A percentile compares a stretch with the other conserved stretches of the same genome.
Conservation (phyloP, 1,140 invertebrate species). For the Sogatella furcifera region DNA sequence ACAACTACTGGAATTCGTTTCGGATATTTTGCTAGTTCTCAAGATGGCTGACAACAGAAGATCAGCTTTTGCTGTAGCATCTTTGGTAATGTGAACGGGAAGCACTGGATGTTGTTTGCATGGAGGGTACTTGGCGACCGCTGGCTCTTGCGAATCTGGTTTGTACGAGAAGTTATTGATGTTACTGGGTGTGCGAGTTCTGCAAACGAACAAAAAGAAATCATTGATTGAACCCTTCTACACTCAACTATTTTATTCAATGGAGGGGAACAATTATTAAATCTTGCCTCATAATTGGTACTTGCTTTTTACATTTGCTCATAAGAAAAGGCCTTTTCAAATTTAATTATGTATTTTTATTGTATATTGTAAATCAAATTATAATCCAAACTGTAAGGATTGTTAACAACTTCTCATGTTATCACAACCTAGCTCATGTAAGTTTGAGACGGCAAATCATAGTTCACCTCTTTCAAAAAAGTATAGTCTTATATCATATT, state of each 20-base stretch:
- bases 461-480: no score
- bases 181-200: not conserved
- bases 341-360: no score
- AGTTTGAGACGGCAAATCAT: no score
- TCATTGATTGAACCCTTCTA: not conserved
- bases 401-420: no score
- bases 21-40: constrained; percentile 30
- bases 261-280: no score
- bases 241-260: not conserved
- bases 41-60: constrained; percentile 41
- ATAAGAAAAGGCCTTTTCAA: no score
- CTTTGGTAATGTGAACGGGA: constrained; percentile 1
- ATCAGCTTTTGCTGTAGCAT: constrained; percentile 35
- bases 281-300: no score
- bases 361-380: no score
- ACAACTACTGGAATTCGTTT: constrained; percentile 16
- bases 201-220: not conserved
- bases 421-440: no score
- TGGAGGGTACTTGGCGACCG: not conserved
- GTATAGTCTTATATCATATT: no score
- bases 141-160: not conserved
- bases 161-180: not conserved
- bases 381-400: no score
- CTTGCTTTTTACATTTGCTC: no score
- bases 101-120: not conserved